These are phyloP conservation scores for Nymphalis polychloros DNA, from an alignment of 2,888 invertebrate species.

Conservation along the genomic window DNA sequence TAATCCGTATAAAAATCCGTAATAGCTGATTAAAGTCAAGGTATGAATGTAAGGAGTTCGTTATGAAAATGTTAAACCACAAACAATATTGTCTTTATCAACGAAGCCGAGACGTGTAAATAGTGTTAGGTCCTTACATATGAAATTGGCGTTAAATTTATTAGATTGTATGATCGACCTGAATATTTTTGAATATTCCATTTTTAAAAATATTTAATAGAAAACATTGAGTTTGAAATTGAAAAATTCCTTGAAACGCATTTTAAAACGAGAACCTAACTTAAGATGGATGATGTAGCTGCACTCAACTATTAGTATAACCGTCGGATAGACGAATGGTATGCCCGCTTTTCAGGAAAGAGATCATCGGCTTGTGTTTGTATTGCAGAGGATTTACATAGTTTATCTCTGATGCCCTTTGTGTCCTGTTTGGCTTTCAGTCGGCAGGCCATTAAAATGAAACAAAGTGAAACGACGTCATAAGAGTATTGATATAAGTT, in stretches of 20 bases:
- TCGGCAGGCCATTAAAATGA: conserved; percentile 4
- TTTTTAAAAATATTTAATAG: no score
- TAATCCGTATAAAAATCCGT: no score
- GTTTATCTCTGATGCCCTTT: conserved; percentile 36
- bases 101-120: no score
- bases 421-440: conserved; percentile 31
- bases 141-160: no score
- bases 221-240: background rate
- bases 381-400: conserved; percentile 32
- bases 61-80: no score
- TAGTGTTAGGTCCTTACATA: no score
- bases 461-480: conserved; percentile 7
- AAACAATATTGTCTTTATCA: no score
- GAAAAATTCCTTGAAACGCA: background rate
- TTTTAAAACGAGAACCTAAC: conserved; percentile 8
- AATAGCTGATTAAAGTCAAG: no score
- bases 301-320: conserved; percentile 15
- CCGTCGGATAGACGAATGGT: conserved; percentile 21
- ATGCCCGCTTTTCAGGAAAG: conserved; percentile 18
- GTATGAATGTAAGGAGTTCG: no score
- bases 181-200: no score
- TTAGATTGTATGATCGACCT: no score
- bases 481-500: conserved; percentile 10
- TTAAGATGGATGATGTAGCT: conserved; percentile 17
- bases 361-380: conserved; percentile 21